phyloP scores from a whole-genome alignment of 2,888 invertebrate species.

The Nemotelus nigrinus region DNA sequence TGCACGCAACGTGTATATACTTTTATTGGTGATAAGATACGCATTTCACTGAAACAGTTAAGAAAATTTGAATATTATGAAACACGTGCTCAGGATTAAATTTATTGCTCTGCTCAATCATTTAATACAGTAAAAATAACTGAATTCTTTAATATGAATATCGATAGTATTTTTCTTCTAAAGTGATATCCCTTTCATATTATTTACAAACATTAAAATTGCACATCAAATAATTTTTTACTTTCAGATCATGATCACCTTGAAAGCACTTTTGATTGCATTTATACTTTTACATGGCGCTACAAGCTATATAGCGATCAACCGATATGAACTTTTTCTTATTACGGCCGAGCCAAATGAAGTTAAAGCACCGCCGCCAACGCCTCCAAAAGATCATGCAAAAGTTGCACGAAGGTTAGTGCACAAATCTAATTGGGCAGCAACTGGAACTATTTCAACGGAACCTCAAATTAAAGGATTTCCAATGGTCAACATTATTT shows the following conservation, averaged over 20 bases:
- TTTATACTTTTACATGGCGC: neutral
- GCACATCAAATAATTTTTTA: neutral
- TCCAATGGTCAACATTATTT: conserved; percentile 65
- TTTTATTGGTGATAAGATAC: too few species aligned
- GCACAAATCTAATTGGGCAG: conserved; percentile 61
- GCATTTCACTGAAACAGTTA: too few species aligned
- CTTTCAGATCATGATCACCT: neutral
- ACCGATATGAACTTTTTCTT: neutral
- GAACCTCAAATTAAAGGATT: conserved; percentile 56
- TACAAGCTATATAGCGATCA: neutral
- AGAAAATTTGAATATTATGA: too few species aligned
- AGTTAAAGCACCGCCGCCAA: neutral
- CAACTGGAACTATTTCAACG: conserved; percentile 62
- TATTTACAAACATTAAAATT: too few species aligned
- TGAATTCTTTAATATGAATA: too few species aligned
- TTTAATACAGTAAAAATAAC: too few species aligned
- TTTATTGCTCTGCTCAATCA: too few species aligned
- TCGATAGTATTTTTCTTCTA: too few species aligned
- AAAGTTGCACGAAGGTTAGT: conserved; percentile 61
- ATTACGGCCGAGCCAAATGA: neutral
- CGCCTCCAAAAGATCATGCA: conserved; percentile 58
- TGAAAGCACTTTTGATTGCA: neutral
- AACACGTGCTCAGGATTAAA: too few species aligned
- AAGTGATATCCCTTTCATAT: too few species aligned
- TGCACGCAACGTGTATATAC: too few species aligned